Evolutionary conservation across 1,140 invertebrate genomes (phyloP).

Genomic region (Melitaea cinxia): DNA sequence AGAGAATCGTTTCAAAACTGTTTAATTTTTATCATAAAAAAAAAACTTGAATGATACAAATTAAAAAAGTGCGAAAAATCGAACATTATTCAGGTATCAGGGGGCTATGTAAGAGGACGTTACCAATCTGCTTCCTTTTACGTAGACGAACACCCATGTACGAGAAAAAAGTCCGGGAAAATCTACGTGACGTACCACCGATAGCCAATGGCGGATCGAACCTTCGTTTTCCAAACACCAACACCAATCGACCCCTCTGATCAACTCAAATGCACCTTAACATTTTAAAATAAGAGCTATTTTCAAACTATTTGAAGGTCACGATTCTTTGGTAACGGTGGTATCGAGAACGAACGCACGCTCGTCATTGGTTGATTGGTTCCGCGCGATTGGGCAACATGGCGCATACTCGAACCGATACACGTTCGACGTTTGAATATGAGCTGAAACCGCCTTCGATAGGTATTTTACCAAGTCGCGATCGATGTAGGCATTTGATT

Average conservation of each 20-base stretch:
- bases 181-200: slow-evolving; percentile 70
- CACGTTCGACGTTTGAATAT: slow-evolving; percentile 62
- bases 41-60: neutral
- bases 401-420: slow-evolving; percentile 69
- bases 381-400: slow-evolving; percentile 69
- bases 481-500: slow-evolving; percentile 19
- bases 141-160: slow-evolving; percentile 46
- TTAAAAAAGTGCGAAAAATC: slow-evolving; percentile 3
- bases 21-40: neutral
- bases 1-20: too few species aligned
- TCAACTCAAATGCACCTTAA: slow-evolving; percentile 17
- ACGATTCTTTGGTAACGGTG: slow-evolving; percentile 40
- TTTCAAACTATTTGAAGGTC: slow-evolving; percentile 33
- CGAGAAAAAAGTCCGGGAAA: slow-evolving; percentile 67
- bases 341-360: slow-evolving; percentile 60
- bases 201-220: slow-evolving; percentile 75
- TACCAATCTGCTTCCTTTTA: slow-evolving; percentile 43
- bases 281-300: slow-evolving; percentile 10
- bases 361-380: slow-evolving; percentile 71
- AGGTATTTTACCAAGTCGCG: slow-evolving; percentile 50
- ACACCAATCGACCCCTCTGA: slow-evolving; percentile 38
- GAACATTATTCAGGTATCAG: neutral
- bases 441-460: slow-evolving; percentile 58
- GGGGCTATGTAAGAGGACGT: slow-evolving; percentile 25
- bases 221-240: slow-evolving; percentile 57